Conservation (phyloP, 2,888 invertebrate species). For the Eremobia ochroleuca region DNA sequence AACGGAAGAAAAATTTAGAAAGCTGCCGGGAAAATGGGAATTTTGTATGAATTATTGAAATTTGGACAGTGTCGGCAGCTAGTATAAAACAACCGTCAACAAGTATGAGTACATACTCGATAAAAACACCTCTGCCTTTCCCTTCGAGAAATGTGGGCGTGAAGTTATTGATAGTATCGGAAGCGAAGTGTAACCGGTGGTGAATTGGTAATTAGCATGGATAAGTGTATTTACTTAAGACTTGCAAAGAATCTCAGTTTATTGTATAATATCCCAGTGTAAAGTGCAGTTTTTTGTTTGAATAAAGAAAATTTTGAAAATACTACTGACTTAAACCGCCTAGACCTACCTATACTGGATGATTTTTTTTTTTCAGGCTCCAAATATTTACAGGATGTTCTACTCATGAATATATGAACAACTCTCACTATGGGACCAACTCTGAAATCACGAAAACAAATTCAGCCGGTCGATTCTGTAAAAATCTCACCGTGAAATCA, state of each 20-base stretch:
- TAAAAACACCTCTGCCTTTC: neutral
- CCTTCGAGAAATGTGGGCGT: too few relatives aligned
- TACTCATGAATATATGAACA: too few relatives aligned
- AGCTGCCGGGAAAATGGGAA: neutral
- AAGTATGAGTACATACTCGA: neutral
- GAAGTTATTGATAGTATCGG: neutral
- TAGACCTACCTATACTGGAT: too few relatives aligned
- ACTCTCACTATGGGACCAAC: too few relatives aligned
- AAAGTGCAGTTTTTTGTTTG: slow-evolving; percentile 53
- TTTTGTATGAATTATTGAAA: neutral
- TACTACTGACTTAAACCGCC: neutral
- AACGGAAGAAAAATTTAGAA: too few relatives aligned
- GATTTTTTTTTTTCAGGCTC: too few relatives aligned
- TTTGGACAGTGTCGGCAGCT: neutral
- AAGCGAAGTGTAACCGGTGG: neutral
- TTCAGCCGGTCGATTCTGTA: too few relatives aligned
- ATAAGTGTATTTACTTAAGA: slow-evolving; percentile 17
- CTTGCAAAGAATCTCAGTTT: slow-evolving; percentile 52
- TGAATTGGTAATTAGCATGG: slow-evolving; percentile 3
- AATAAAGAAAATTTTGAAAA: slow-evolving; percentile 47
- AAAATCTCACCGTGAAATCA: too few relatives aligned
- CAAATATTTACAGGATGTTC: too few relatives aligned
- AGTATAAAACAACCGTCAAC: neutral
- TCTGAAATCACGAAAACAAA: too few relatives aligned
- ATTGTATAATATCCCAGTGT: slow-evolving; percentile 22